Evolutionary conservation across 2,113 vertebrate genomes (phyloP), one percentile per base, ranked within the genome.

Genomic region (Felis chaus): DNA sequence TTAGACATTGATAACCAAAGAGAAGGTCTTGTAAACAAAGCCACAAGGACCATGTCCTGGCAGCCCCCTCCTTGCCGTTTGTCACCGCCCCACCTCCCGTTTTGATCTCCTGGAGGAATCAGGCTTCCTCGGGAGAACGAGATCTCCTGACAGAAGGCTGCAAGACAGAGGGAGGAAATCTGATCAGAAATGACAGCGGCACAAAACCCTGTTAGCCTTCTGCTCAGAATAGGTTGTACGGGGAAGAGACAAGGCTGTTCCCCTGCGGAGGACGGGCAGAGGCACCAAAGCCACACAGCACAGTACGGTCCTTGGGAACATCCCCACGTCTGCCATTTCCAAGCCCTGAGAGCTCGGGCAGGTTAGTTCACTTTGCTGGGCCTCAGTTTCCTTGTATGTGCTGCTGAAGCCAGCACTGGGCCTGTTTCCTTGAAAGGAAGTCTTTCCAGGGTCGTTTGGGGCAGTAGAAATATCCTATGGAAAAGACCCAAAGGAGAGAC

Each of bases 1-100:
- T 94, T 87, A 94, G 98, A 95, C 61, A 45, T 0, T 23, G 88
- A 80, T 97, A 89, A 97, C 68, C 65, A 65, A 95, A 95, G 90
- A 55, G 94, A 93, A 86, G 1, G 5, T 29, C 91, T 88, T 93
- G 65, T 86, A 90, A 96, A 85, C 65, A 82, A 97, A 98, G 73
- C 73, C 92, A 82, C 65, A n/a, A 33, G 71, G 85, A 94, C 78
- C 33, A 11, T 4, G 39, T 88, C 68, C 97, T 41, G 45, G 63
- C 53, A 19, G 69, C 33, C 53, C 53, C 57, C 68, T 69, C 27
- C 23, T 45, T 0, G 1, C 31, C 41, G 5, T 48, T n/a, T 50
- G 45, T 66, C 5, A 55, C 33, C 5, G 0, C 27, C 19, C 76
- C 27, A n/a, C 41, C 66, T 78, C 48, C 13, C 4, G 0, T 8